Evolutionary conservation across 2,888 invertebrate genomes (phyloP).

Genomic region (Cepaea hortensis): DNA sequence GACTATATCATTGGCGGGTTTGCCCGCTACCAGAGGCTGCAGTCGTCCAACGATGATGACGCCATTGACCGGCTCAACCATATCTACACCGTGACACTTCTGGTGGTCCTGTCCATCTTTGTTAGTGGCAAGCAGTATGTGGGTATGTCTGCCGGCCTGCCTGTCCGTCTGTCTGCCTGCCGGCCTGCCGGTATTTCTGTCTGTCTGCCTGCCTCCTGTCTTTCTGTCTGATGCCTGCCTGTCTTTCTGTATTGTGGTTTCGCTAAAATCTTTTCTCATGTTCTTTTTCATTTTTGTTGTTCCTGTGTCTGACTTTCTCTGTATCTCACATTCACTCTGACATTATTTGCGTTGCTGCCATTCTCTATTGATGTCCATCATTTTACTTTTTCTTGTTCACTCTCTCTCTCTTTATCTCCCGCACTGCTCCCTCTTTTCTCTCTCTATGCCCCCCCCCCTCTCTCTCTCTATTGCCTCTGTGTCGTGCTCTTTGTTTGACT

Average conservation of each 20-base stretch:
- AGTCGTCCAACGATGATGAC: constrained; percentile 66
- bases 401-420: neutral
- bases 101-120: constrained; percentile 67
- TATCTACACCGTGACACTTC: constrained; percentile 64
- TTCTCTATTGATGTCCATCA: neutral
- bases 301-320: too few relatives aligned
- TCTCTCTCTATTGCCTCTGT: too few relatives aligned
- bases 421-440: too few relatives aligned
- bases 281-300: too few relatives aligned
- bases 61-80: constrained; percentile 69
- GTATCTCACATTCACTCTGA: too few relatives aligned
- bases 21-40: constrained; percentile 66
- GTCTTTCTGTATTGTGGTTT: too few relatives aligned
- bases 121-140: constrained; percentile 68
- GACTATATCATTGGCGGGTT: constrained; percentile 66
- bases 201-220: neutral
- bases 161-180: neutral
- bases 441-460: too few relatives aligned
- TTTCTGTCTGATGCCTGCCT: neutral
- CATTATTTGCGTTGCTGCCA: too few relatives aligned
- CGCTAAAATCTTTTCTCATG: too few relatives aligned
- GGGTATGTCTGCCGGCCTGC: constrained; percentile 49
- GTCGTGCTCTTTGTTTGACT: too few relatives aligned
- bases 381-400: too few relatives aligned
- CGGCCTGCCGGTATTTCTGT: neutral